Conservation (phyloP, 2,797 vertebrate species). For the Rhynchonycteris naso region DNA sequence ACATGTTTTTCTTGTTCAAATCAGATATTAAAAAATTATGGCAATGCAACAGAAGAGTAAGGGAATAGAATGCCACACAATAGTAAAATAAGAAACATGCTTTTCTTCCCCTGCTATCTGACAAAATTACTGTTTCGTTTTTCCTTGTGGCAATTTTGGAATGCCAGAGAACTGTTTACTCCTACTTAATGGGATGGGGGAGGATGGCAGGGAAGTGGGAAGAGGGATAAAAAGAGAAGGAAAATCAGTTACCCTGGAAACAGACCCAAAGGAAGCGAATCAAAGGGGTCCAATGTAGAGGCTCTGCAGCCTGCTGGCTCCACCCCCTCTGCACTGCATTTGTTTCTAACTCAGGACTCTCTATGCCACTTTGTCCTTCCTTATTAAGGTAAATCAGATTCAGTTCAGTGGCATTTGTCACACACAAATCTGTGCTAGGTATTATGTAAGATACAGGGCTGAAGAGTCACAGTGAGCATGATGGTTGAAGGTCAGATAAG, state of each 20-base stretch:
- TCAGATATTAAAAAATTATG: background rate
- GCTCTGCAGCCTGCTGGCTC: background rate
- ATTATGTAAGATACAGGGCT: background rate
- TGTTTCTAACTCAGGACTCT: background rate
- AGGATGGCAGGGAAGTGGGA: background rate
- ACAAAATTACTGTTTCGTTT: slow-evolving; percentile 23
- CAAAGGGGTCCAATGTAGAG: background rate
- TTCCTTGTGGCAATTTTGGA: slow-evolving; percentile 26
- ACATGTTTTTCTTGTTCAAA: slow-evolving; percentile 12
- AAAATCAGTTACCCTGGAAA: slow-evolving; percentile 41
- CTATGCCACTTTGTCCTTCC: background rate
- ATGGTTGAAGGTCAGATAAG: background rate
- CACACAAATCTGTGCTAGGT: background rate
- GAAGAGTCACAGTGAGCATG: background rate
- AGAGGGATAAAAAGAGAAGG: background rate
- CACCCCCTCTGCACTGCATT: background rate
- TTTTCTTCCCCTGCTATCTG: slow-evolving; percentile 23
- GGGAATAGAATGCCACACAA: background rate
- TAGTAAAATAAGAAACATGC: slow-evolving; percentile 1
- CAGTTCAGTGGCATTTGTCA: background rate
- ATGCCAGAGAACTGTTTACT: slow-evolving; percentile 19
- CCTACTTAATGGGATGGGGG: background rate
- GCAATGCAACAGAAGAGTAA: background rate
- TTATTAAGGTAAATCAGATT: background rate
- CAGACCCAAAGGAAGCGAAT: background rate